Base-by-base conservation (phyloP, 2,113 vertebrate species). In the Tragelaphus scriptus region DNA sequence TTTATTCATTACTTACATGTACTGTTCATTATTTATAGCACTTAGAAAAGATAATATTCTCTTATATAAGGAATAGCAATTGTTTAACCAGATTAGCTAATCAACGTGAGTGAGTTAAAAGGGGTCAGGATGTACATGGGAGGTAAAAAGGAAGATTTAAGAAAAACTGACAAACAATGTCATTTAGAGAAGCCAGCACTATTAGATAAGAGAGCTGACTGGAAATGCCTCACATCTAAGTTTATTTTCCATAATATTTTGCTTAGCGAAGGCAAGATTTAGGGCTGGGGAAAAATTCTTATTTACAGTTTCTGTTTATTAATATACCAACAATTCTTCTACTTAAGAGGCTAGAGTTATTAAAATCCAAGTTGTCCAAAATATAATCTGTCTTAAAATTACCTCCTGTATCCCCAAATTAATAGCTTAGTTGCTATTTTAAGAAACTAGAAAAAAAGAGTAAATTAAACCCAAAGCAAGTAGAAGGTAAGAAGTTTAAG, bases 331-430 rank as follows among this genome's bases (percentile, higher is more conserved):
- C 6, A 85, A 7, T 88, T 86, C 6, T 63, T 84, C 32, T 59
- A 59, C 26, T n/a, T 51, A 95, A 86, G n/a, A 88, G 47, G 7
- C 16, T 88, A 75, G 10, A 15, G 65, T 81, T 91, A 82, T 79
- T 53, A 55, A 91, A 92, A 47, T 95, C 25, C 47, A 85, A 91
- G 30, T 96, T 88, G 8, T 96, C 15, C 32, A n/a, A 97, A 96
- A 65, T 94, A 79, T 0, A 49, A 11, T 86, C 68, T 88, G 12
- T 91, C 56, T 94, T 91, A 71, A 96, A 93, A 82, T 86, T 47
- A 77, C 2, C 5, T 65, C 26, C 11, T 59, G 5, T 58, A 59
- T 44, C 5, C 19, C 15, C 51, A 90, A 55, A 90, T 88, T 68
- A 96, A 28, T 86, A 85, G 58, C 6, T 16, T 56, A 91, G 7